Percentiles rank a stretch among this genome's conserved stretches.
phyloP scores from a whole-genome alignment of 2,888 invertebrate species.

The Lithophane ornitopus region DNA sequence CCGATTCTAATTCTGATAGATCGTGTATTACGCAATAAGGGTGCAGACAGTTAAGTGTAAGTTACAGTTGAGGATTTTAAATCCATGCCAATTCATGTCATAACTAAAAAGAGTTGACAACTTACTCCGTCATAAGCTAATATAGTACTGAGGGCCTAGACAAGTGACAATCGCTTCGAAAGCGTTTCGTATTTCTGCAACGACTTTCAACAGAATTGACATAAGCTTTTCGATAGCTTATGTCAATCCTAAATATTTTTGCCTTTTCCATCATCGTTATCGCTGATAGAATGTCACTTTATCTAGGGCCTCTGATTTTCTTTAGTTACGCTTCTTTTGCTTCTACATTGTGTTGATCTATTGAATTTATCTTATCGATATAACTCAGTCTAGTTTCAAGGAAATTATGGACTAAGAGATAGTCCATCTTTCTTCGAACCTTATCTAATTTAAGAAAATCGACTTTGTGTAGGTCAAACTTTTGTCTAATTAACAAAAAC shows the following conservation, averaged over 20 bases:
- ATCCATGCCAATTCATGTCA: not conserved
- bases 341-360: not conserved
- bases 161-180: too few species aligned
- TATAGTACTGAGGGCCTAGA: too few species aligned
- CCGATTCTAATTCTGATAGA: too few species aligned
- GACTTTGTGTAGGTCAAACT: not conserved
- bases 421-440: not conserved
- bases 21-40: too few species aligned
- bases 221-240: too few species aligned
- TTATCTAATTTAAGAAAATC: not conserved
- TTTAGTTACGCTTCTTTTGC: too few species aligned
- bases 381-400: not conserved
- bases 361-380: not conserved
- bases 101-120: not conserved
- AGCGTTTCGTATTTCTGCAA: too few species aligned
- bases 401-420: not conserved
- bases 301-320: too few species aligned
- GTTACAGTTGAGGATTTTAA: not conserved
- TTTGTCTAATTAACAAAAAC: not conserved
- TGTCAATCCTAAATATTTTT: too few species aligned
- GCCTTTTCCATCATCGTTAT: too few species aligned
- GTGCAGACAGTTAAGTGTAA: not conserved
- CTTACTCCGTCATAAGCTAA: not conserved
- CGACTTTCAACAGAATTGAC: too few species aligned
- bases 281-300: too few species aligned